Evolutionary conservation across 2,888 invertebrate genomes (phyloP).

Genomic region (Conistra vaccinii): DNA sequence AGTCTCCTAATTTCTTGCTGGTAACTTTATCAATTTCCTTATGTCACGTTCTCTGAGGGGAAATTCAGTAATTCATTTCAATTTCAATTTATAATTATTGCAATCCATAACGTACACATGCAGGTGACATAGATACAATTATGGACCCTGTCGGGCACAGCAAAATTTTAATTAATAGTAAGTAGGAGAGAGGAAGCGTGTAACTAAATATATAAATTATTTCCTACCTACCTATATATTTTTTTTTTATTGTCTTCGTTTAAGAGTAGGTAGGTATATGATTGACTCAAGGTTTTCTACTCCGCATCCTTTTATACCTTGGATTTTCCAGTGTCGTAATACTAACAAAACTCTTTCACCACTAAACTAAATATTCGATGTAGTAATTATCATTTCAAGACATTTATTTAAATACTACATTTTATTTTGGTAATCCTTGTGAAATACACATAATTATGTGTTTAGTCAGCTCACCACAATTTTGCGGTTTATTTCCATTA

Average conservation of each 20-base stretch:
- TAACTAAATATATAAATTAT: too few relatives aligned
- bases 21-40: background rate
- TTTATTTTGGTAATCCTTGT: background rate
- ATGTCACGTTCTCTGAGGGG: background rate
- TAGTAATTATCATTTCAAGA: background rate
- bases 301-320: background rate
- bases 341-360: background rate
- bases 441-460: background rate
- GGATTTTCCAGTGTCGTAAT: background rate
- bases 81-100: too few relatives aligned
- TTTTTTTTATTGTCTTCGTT: too few relatives aligned
- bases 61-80: background rate
- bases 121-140: too few relatives aligned
- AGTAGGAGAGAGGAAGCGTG: too few relatives aligned
- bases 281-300: background rate
- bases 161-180: too few relatives aligned
- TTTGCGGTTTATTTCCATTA: slow-evolving; percentile 1
- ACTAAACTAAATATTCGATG: background rate
- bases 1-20: background rate
- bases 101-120: too few relatives aligned
- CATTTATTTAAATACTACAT: background rate
- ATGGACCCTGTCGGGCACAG: too few relatives aligned
- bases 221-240: too few relatives aligned
- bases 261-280: too few relatives aligned
- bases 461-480: background rate